These are phyloP conservation scores for Tilapia sparmanii DNA, from an alignment of 2,113 vertebrate genomes.

Conservation along the genomic window DNA sequence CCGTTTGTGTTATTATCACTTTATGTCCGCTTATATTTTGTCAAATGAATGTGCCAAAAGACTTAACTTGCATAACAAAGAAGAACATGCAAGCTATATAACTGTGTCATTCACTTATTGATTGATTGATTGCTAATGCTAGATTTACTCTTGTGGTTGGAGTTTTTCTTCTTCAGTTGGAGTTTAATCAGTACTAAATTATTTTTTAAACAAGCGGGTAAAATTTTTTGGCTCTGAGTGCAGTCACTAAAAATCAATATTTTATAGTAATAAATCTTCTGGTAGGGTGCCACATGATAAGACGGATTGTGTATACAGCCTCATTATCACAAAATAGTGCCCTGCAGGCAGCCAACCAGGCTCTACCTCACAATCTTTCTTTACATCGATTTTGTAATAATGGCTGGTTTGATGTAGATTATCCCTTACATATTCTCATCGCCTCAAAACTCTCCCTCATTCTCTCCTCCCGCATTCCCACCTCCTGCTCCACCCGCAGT, in stretches of 20 bases:
- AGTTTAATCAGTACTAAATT: background rate
- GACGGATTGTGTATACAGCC: background rate
- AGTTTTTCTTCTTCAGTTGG: background rate
- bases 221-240: background rate
- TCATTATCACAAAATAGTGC: background rate
- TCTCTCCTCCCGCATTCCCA: background rate
- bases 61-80: background rate
- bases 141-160: background rate
- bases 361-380: background rate
- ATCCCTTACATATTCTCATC: background rate
- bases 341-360: background rate
- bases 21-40: background rate
- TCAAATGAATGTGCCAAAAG: background rate
- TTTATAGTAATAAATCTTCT: background rate
- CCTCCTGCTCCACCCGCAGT: conserved; percentile 55
- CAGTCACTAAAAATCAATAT: background rate
- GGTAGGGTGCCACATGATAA: background rate
- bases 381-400: background rate
- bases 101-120: background rate
- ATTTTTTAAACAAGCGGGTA: background rate
- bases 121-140: background rate
- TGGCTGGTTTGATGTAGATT: background rate
- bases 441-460: background rate
- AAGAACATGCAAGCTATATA: background rate
- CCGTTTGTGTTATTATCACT: background rate